Percentiles rank a stretch among this genome's conserved stretches.
phyloP scores from a whole-genome alignment of 2,113 vertebrate genomes.

The Podarcis cretensis region DNA sequence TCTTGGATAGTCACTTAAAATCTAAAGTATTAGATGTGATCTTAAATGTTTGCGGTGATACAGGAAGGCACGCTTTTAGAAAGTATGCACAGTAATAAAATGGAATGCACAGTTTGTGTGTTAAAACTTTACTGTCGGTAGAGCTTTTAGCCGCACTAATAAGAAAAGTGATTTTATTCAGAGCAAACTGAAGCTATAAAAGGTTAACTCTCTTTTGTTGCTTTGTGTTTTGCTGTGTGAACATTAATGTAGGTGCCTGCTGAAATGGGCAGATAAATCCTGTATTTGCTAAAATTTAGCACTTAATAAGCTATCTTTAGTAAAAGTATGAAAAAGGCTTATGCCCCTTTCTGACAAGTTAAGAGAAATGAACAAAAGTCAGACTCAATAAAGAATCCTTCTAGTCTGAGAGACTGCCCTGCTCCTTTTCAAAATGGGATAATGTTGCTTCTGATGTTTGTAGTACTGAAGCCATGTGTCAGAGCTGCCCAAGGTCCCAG shows the following conservation, averaged over 20 bases:
- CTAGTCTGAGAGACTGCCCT: background rate
- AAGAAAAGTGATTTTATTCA: conserved; percentile 18
- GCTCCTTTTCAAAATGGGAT: background rate
- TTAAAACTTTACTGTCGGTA: background rate
- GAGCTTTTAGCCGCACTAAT: conserved; percentile 9
- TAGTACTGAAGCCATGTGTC: background rate
- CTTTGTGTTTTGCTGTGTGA: background rate
- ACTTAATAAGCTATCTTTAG: background rate
- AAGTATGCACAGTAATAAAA: background rate
- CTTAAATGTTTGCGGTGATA: background rate
- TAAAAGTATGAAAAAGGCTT: background rate
- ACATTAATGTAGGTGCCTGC: background rate
- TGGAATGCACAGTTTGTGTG: background rate
- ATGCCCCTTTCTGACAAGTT: background rate
- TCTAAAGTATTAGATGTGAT: background rate
- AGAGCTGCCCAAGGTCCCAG: too few relatives aligned
- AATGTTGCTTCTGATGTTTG: background rate
- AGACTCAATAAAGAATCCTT: background rate
- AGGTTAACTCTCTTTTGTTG: conserved; percentile 5
- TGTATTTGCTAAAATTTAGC: background rate
- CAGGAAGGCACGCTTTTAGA: background rate
- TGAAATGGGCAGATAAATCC: background rate
- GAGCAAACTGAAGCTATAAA: conserved; percentile 8
- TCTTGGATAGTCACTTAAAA: background rate
- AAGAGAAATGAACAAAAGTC: background rate